Base-by-base conservation (phyloP, 1,140 invertebrate genomes). In the Papilio dardanus region DNA sequence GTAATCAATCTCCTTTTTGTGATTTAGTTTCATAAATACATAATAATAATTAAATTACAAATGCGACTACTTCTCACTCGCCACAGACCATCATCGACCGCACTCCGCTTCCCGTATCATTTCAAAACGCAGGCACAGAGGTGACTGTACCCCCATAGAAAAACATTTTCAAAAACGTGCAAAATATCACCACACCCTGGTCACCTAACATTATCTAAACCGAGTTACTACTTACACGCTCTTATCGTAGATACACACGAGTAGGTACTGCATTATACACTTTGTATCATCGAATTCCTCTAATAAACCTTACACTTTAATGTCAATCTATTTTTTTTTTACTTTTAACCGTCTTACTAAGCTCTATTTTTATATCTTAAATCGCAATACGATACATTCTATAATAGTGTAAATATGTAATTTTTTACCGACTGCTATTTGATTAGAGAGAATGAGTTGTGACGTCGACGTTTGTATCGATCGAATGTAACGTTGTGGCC, bases 171-270 rank as follows among this genome's bases (percentile, higher is more conserved):
- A 93, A 92, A 93, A 93, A 92, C 90, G 88, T 92, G 91, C 91
- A 93, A 93, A 93, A 93, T 93, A 93, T 92, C 91, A 92, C 91
- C 91, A 91, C 91, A 93, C 91, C 91, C 91, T 93, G 91, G 91
- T 93, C 91, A 85, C 91, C 91, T 93, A 93, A 90, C 86, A 90
- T 92, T 92, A 90, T 90, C 87, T 92, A 91, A 91, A 89, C 87
- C 87, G 82, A 92, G 86, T 87, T 87, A 84, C 89, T 91, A 92
- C 89, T 86, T 91, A 89, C 86, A 89, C 86, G 83, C 83, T 86
- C 84, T 88, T 87, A 74, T 71, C 76, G 74, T 87, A 86, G 76
- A 83, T 85, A 88, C 21, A 46, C n/a, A 54, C 50, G 50, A 54
- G 54, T 62, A 62, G 83, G 82, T 89, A 88, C 82, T 83, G 86